These are phyloP conservation scores for Ennomos fuscantarius DNA, from an alignment of 2,888 invertebrate species.

Conservation along the genomic window DNA sequence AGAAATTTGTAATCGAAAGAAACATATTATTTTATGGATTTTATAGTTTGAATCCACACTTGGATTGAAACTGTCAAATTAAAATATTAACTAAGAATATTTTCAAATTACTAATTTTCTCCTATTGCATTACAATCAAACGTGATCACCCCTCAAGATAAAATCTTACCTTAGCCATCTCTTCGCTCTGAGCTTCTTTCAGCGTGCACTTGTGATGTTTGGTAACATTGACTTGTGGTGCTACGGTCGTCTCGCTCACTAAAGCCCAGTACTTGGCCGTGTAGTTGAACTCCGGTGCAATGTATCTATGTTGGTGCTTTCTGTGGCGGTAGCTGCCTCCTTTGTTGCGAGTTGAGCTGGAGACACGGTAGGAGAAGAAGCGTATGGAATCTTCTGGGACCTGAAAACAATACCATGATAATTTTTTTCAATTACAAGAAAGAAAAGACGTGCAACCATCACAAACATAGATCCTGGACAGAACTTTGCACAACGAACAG, in stretches of 20 bases:
- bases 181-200: slow-evolving; percentile 73
- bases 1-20: too few species aligned
- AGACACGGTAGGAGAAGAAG: slow-evolving; percentile 77
- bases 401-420: slow-evolving; percentile 42
- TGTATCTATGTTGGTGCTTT: slow-evolving; percentile 77
- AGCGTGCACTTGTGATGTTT: slow-evolving; percentile 77
- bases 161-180: slow-evolving; percentile 69
- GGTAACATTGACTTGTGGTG: slow-evolving; percentile 58
- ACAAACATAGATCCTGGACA: too few species aligned
- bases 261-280: slow-evolving; percentile 79
- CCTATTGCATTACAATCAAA: too few species aligned
- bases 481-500: too few species aligned
- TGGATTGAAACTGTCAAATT: too few species aligned
- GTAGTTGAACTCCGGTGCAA: slow-evolving; percentile 79
- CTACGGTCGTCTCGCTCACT: slow-evolving; percentile 73
- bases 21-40: too few species aligned
- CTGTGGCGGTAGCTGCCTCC: slow-evolving; percentile 75
- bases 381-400: slow-evolving; percentile 74
- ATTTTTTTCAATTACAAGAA: too few species aligned
- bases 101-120: too few species aligned
- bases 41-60: too few species aligned
- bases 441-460: too few species aligned
- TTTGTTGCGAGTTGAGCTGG: slow-evolving; percentile 75
- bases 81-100: too few species aligned
- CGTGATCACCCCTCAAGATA: too few species aligned